Evolutionary conservation across 2,113 vertebrate genomes (phyloP).

Genomic region (Ammodytes marinus): DNA sequence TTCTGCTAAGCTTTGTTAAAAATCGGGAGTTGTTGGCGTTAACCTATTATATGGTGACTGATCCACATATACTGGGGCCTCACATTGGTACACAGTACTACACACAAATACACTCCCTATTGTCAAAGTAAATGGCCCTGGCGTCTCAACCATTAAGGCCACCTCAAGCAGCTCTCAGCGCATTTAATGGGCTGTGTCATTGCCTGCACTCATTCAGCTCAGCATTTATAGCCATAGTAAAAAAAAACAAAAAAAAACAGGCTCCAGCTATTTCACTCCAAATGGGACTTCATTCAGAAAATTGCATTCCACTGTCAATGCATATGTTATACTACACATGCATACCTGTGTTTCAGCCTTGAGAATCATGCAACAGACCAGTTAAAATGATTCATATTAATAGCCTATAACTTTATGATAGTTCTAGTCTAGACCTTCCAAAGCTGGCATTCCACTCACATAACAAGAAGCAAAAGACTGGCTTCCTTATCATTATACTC

Average conservation of each 20-base stretch:
- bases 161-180: constrained; percentile 17
- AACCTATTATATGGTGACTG: neutral
- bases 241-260: constrained; percentile 39
- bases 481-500: too few species aligned
- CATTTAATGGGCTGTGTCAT: constrained; percentile 55
- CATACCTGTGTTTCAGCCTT: neutral
- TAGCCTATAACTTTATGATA: neutral
- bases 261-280: constrained; percentile 13
- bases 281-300: constrained; percentile 55
- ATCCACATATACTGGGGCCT: neutral
- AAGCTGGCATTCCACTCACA: too few species aligned
- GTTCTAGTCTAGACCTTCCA: too few species aligned
- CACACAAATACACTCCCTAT: neutral
- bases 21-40: too few species aligned
- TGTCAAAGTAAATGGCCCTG: neutral
- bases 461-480: too few species aligned
- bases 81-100: neutral
- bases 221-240: constrained; percentile 56
- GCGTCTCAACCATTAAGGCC: constrained; percentile 25
- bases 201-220: constrained; percentile 43
- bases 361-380: neutral
- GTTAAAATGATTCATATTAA: neutral
- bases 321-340: constrained; percentile 25
- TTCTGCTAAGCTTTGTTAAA: too few species aligned
- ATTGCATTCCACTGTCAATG: constrained; percentile 37